Base-by-base conservation (phyloP, 2,888 invertebrate species). In the Clusia tigrina region DNA sequence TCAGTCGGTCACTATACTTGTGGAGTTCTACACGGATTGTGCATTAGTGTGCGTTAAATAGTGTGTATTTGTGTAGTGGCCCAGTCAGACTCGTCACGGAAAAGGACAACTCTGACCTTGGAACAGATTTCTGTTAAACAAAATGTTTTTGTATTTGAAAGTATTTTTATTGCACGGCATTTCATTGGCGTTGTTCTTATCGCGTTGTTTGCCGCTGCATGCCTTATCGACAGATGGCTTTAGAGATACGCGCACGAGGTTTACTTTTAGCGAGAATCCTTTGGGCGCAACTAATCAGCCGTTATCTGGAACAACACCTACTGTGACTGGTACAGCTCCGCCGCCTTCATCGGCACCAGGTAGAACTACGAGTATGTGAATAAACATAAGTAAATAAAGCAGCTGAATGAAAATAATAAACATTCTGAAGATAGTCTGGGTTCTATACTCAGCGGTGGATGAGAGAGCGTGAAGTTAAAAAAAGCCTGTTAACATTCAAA, bases 1-100 rank as follows among this genome's bases (percentile, higher is more conserved):
- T 53, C 23, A 59, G 65, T 64, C 66, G 63, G n/a, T n/a, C 51
- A 57, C 18, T 17, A 53, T 18, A 65, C 58, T 62, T 46, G 56
- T 37, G 63, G 52, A 57, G 32, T 26, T 18, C 17, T 59, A 23
- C 26, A 59, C 22, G 22, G 26, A 58, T 12, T 32, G 6, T 32
- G 12, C 32, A 9, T 32, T 32, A 32, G 32, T 32, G 6, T 6
- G 32, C 32, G 6, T 32, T 9, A 32, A n/a, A n/a, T n/a, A n/a
- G n/a, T n/a, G n/a, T 32, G 32, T 32, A 12, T 32, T 32, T 32
- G 32, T 32, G 32, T 32, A 32, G 6, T 6, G 6, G 32, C 12
- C 32, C 6, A 9, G 32, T 32, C 32, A 32, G n/a, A 15, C 3
- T 42, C n/a, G n/a, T 42, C 42, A 17, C n/a, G 6, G n/a, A 6